Conservation (phyloP, 2,888 invertebrate species). For the Suillia variegata region DNA sequence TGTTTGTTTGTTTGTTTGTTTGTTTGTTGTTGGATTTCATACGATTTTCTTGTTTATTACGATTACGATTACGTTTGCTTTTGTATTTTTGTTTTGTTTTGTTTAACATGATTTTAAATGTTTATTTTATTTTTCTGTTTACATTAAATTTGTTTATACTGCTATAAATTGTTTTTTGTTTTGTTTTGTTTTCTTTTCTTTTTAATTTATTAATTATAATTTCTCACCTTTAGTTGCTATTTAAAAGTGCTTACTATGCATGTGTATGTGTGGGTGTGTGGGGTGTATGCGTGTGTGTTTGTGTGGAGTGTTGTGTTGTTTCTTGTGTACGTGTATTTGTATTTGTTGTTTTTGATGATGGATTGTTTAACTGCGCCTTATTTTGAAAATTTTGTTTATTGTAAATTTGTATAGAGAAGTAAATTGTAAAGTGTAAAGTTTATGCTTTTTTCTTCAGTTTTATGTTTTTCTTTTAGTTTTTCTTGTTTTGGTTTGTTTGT, state of each 20-base stretch:
- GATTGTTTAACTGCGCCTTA: conserved; percentile 7
- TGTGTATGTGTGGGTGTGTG: conserved; percentile 5
- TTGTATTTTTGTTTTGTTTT: too few species aligned
- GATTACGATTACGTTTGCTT: too few species aligned
- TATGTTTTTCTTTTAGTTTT: too few species aligned
- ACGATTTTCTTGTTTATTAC: conserved; percentile 32
- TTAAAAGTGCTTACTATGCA: conserved; percentile 26
- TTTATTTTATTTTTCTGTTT: conserved; percentile 36
- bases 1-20: too few species aligned
- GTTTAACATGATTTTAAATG: conserved; percentile 28
- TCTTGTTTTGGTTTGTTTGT: too few species aligned
- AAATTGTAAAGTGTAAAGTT: conserved; percentile 16
- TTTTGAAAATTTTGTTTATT: conserved; percentile 1
- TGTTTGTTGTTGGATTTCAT: too few species aligned
- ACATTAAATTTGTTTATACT: conserved; percentile 41
- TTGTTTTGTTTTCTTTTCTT: too few species aligned
- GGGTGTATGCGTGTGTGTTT: conserved; percentile 5
- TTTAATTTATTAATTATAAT: conserved; percentile 21
- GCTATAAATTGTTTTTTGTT: conserved; percentile 22
- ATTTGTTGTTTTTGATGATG: neutral
- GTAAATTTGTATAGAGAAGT: conserved; percentile 20
- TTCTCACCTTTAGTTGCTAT: conserved; percentile 18
- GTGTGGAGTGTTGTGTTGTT: neutral
- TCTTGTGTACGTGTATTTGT: neutral
- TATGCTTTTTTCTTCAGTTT: too few species aligned